Base-by-base conservation (phyloP, 2,113 vertebrate species). In the Rutilus rutilus region DNA sequence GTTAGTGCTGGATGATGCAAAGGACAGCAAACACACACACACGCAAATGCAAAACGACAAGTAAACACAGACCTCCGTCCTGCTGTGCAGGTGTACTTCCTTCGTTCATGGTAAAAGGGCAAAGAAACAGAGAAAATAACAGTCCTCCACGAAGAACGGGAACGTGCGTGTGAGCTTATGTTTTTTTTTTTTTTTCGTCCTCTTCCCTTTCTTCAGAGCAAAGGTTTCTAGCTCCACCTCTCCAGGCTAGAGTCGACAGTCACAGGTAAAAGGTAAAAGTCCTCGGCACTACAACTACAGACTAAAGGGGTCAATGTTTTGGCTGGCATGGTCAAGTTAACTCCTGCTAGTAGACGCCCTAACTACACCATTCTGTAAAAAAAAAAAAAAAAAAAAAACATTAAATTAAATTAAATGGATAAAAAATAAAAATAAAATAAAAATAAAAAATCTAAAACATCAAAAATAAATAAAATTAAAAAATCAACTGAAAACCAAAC, bases 31-130 rank as follows among this genome's bases (percentile, higher is more conserved):
- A 19, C 4, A 82, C 82, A 19, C 4, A 82, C 82, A 88, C 76
- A 76, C 33, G 33, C 73, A 87, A 76, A 74, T n/a, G 57, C 75
- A 21, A 47, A 83, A 88, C 60, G 86, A 78, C 86, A 52, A 80
- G 78, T 42, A n/a, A 59, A 88, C 78, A 83, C 89, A 84, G 78
- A 90, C 88, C 89, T 86, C 79, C 52, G 23, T 6, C 60, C 59
- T 21, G 54, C 69, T 77, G 65, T 60, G 36, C 50, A 11, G 89
- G 74, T 67, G 60, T 79, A 73, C 85, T 52, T 33, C 12, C 83
- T 64, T 83, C 47, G 39, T 65, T 90, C 76, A 87, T 87, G 85
- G 73, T 85, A 23, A 89, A 59, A 86, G 69, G 47, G 52, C 33
- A 45, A 60, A 76, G 42, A 79, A 85, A 21, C 47, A 80, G 39